Evolutionary conservation across 2,888 invertebrate genomes (phyloP), one percentile per base, ranked within the genome.

Genomic region (Cataglyphis livida): DNA sequence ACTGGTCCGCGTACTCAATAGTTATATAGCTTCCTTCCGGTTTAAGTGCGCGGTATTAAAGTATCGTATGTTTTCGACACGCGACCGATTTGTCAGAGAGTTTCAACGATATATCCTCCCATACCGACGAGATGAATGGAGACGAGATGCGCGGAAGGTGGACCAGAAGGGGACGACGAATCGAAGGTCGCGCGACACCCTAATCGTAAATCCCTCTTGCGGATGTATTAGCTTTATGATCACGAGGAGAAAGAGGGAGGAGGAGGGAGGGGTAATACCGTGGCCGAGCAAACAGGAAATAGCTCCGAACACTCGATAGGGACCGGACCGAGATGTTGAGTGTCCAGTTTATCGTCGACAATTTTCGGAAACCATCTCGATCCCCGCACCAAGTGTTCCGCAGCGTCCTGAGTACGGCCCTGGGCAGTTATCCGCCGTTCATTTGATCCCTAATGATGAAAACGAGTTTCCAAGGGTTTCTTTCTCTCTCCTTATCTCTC

Each of bases 191-290:
- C 66, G 82, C 70, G 78, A 88, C 85, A 84, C 89, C 89, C 89
- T 62, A 82, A 84, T 79, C 83, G 84, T 71, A 76, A 88, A 90
- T 90, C 91, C 59, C 78, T 70, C 78, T 90, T 90, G 87, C 92
- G 92, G 92, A 93, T 92, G 91, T 92, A 92, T 93, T 92, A 92
- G 89, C 90, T 93, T 92, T 92, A 93, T 89, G 93, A 91, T 91
- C 90, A 89, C 85, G 85, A 89, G 88, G 7, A 51, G 7, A 7
- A 7, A 3, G n/a, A 1, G n/a, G 7, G 6, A 6, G n/a, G 18
- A 7, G 12, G 0, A 1, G 51, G n/a, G 6, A 18, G 7, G n/a
- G 51, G 88, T 32, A 90, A 83, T 81, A 84, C 74, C 68, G 87
- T 82, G 84, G 84, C 61, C 65, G 84, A 90, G 91, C 87, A 89